phyloP scores from a whole-genome alignment of 2,888 invertebrate species.

The Xanthostigma xanthostigma region DNA sequence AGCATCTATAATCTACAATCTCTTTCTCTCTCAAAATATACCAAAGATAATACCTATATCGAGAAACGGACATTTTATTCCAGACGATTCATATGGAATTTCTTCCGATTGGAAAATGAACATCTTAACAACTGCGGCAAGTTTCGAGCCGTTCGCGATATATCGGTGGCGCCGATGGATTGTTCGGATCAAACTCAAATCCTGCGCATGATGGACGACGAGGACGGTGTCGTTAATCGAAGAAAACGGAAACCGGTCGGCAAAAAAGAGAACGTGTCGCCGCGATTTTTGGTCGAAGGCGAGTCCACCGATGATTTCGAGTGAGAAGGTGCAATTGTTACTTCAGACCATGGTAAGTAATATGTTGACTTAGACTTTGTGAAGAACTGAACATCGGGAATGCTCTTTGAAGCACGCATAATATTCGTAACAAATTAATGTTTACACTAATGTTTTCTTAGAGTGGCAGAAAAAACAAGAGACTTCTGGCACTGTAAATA shows the following conservation, averaged over 20 bases:
- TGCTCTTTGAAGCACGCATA: too few species aligned
- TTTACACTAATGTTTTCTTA: too few species aligned
- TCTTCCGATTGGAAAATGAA: slow-evolving; percentile 97
- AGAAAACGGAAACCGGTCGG: slow-evolving; percentile 31
- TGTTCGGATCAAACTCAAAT: slow-evolving; percentile 84
- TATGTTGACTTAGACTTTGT: too few species aligned
- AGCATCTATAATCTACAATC: too few species aligned
- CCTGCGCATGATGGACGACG: slow-evolving; percentile 89
- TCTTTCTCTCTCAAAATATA: too few species aligned
- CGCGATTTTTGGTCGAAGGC: slow-evolving; percentile 22
- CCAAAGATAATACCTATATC: too few species aligned
- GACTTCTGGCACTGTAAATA: too few species aligned
- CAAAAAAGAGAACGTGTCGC: slow-evolving; percentile 26
- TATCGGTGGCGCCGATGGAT: slow-evolving; percentile 86
- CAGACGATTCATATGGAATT: slow-evolving; percentile 97
- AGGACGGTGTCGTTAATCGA: slow-evolving; percentile 72
- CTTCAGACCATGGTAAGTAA: too few species aligned
- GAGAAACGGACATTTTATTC: slow-evolving; percentile 9
- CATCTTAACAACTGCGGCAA: slow-evolving; percentile 98
- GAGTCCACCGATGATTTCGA: slow-evolving; percentile 30
- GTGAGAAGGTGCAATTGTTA: not conserved
- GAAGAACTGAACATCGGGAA: too few species aligned
- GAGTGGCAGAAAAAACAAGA: too few species aligned
- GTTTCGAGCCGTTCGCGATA: slow-evolving; percentile 96
- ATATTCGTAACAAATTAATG: too few species aligned